Evolutionary conservation across 2,888 invertebrate species (phyloP).

Genomic region (Electrophaes corylata): DNA sequence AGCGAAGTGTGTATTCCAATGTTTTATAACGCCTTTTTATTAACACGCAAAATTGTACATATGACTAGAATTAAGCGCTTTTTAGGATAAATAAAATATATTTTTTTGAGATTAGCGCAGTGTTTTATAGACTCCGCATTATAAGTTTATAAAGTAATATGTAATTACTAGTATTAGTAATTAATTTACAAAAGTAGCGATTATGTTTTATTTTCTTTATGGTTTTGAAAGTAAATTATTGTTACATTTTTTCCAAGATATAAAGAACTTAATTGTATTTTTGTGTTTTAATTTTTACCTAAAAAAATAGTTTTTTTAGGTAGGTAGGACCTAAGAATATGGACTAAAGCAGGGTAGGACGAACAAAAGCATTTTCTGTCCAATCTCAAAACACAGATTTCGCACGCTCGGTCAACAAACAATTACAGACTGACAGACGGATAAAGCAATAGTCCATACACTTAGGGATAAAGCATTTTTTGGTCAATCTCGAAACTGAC

Average conservation of each 20-base stretch:
- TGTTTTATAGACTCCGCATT: slow-evolving; percentile 25
- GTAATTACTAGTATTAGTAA: slow-evolving; percentile 15
- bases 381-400: no score
- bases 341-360: no score
- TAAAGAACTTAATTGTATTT: slow-evolving; percentile 78
- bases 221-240: slow-evolving; percentile 77
- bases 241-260: slow-evolving; percentile 73
- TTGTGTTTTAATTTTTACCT: slow-evolving; percentile 52
- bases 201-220: slow-evolving; percentile 67
- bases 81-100: slow-evolving; percentile 30
- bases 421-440: no score
- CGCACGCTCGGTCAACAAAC: no score
- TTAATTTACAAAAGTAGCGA: slow-evolving; percentile 50
- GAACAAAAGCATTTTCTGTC: no score
- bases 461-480: no score
- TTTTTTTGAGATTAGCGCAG: slow-evolving; percentile 63
- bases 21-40: slow-evolving; percentile 3
- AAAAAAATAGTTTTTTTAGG: no score
- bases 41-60: slow-evolving; percentile 22
- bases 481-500: no score
- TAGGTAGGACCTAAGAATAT: no score
- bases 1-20: slow-evolving; percentile 23
- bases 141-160: slow-evolving; percentile 14
- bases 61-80: slow-evolving; percentile 14
- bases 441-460: no score